Conservation (phyloP, 92 coral and sea anemone genomes). For the Heliopora coerulea region DNA sequence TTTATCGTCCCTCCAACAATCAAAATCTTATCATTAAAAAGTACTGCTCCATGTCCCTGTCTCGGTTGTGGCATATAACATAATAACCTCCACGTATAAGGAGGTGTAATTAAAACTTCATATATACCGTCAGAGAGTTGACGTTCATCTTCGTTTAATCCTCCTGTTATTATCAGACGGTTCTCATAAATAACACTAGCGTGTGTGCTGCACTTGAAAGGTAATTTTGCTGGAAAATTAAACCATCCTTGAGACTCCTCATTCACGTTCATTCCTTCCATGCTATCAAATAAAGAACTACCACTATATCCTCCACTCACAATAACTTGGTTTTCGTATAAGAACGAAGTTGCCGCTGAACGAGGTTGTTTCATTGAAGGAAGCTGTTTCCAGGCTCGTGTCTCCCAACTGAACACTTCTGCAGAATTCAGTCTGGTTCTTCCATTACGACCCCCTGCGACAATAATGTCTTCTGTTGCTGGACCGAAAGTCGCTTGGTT, state of each 20-base stretch:
- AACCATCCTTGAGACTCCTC: background rate
- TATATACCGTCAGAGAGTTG: slow-evolving; percentile 1
- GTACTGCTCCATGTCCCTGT: background rate
- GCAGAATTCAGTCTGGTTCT: background rate
- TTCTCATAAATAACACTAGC: background rate
- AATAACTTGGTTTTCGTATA: background rate
- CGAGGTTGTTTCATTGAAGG: slow-evolving; percentile 2
- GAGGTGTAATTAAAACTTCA: background rate
- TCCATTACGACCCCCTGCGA: background rate
- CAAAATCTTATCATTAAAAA: slow-evolving; percentile 3
- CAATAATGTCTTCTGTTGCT: background rate
- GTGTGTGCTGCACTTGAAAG: background rate
- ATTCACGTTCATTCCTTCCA: background rate
- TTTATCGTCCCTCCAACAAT: slow-evolving; percentile 15
- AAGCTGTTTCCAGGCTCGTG: background rate
- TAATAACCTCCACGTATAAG: background rate
- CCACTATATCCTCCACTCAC: background rate
- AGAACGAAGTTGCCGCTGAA: background rate
- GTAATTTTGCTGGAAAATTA: background rate
- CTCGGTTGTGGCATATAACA: slow-evolving; percentile 7
- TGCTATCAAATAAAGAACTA: background rate
- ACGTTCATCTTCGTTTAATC: background rate
- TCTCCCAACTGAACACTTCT: background rate
- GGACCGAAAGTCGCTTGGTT: background rate
- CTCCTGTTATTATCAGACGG: slow-evolving; percentile 5